These are phyloP conservation scores for Cavia porcellus DNA, from an alignment of 2,113 vertebrate genomes.

Conservation along the genomic window DNA sequence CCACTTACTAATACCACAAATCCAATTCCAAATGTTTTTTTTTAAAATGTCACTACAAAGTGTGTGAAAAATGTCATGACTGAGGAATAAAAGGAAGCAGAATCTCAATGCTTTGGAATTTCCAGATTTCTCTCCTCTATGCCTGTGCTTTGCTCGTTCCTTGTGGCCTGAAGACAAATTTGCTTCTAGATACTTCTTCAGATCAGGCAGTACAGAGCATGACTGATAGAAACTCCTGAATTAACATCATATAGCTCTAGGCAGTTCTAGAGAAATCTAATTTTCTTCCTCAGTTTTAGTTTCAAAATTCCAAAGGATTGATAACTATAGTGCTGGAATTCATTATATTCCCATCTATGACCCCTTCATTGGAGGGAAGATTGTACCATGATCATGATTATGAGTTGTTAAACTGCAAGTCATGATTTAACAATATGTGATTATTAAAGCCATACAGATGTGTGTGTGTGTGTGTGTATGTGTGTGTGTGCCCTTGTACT, in stretches of 20 bases:
- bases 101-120: neutral
- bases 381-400: neutral
- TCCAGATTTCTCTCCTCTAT: neutral
- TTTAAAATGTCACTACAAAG: neutral
- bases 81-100: neutral
- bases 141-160: neutral
- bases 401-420: neutral
- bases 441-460: neutral
- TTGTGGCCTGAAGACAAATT: neutral
- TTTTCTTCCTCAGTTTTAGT: slow-evolving; percentile 1
- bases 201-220: neutral
- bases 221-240: neutral
- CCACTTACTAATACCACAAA: neutral
- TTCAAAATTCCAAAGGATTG: neutral
- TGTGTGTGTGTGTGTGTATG: neutral
- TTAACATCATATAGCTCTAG: neutral
- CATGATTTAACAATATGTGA: neutral
- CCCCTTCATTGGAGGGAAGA: neutral
- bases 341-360: neutral
- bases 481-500: neutral
- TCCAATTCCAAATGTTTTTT: neutral
- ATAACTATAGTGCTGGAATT: neutral
- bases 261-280: neutral
- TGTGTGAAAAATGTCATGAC: neutral
- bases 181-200: neutral